A percentile compares a stretch with the other conserved stretches of the same genome.
Conservation (phyloP, 2,797 vertebrate species). For the Adelosebastes latens region DNA sequence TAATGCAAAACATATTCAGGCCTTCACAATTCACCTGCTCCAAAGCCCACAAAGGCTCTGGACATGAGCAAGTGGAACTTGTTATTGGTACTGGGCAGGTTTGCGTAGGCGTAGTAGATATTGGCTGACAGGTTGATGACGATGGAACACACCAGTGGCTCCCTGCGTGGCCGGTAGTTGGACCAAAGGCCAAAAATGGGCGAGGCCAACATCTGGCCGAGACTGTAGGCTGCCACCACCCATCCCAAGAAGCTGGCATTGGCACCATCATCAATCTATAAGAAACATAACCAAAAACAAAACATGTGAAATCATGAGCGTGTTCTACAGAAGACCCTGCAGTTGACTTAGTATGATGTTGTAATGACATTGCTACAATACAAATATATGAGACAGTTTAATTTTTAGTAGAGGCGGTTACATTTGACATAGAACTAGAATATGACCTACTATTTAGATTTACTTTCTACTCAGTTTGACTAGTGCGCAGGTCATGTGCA, state of each 20-base stretch:
- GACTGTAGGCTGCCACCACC: conserved; percentile 95
- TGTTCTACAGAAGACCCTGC: background rate
- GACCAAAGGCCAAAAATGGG: conserved; percentile 95
- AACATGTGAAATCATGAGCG: background rate
- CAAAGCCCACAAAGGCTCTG: conserved; percentile 92
- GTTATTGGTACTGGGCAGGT: conserved; percentile 85
- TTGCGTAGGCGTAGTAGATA: conserved; percentile 91
- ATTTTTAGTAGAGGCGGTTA: too few species aligned
- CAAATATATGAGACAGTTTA: background rate
- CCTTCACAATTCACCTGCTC: conserved; percentile 88
- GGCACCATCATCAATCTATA: conserved; percentile 87
- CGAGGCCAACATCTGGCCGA: conserved; percentile 96
- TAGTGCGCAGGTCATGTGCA: background rate
- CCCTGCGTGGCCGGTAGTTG: conserved; percentile 90
- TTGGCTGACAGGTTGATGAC: conserved; percentile 91
- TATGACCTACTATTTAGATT: background rate
- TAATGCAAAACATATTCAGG: background rate
- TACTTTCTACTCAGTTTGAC: background rate
- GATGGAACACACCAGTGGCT: conserved; percentile 91
- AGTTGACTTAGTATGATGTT: background rate
- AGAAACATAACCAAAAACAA: background rate
- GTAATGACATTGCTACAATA: background rate
- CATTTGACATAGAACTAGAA: background rate
- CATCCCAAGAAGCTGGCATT: conserved; percentile 94
- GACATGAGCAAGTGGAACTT: conserved; percentile 93